phyloP scores from a whole-genome alignment of 2,113 vertebrate genomes.

The Silurus glanis region DNA sequence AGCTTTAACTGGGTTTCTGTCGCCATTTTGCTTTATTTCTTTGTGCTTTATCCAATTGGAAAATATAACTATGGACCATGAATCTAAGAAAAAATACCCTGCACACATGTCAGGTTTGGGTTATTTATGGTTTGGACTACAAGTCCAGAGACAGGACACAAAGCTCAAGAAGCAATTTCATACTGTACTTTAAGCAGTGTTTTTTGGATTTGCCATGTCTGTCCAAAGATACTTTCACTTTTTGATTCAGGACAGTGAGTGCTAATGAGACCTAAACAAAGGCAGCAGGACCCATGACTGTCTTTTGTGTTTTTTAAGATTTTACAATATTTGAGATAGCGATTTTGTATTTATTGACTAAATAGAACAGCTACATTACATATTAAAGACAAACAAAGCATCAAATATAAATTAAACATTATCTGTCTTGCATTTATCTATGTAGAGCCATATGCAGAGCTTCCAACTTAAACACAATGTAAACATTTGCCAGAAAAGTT shows the following conservation, averaged over 20 bases:
- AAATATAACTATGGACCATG: not conserved
- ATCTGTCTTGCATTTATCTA: not conserved
- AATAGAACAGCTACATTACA: not conserved
- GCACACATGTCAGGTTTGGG: not conserved
- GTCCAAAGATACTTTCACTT: not conserved
- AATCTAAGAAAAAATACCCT: not conserved
- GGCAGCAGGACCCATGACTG: not conserved
- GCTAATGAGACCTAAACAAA: not conserved
- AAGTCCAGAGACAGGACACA: not conserved
- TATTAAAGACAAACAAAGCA: slow-evolving; percentile 14
- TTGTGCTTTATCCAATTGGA: not conserved
- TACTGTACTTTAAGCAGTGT: not conserved
- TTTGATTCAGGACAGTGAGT: not conserved
- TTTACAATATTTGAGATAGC: not conserved
- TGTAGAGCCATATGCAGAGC: not conserved
- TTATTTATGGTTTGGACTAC: not conserved
- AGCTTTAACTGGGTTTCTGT: not conserved
- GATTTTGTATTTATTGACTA: not conserved
- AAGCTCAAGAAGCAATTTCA: not conserved
- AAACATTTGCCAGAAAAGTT: not conserved
- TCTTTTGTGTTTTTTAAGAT: not conserved
- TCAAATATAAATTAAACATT: not conserved
- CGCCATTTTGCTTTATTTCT: not conserved
- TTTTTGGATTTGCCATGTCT: not conserved
- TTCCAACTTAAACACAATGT: not conserved